Evolutionary conservation across 92 coral and sea anemone species (phyloP).

Genomic region (Porites lobata): DNA sequence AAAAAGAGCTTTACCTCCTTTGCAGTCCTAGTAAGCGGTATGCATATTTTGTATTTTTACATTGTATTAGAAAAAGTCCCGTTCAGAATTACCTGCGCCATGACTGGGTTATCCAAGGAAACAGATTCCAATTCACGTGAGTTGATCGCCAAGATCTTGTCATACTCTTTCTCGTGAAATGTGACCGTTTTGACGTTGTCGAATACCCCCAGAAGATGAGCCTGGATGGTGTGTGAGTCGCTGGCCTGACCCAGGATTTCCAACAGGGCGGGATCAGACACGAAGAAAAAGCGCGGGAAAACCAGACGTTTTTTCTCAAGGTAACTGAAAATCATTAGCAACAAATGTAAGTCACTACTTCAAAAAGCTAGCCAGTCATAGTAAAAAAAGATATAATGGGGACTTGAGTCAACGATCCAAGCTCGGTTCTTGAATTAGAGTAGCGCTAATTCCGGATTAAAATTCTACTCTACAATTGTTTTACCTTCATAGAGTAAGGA

Average conservation of each 20-base stretch:
- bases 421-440: too few species aligned
- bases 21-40: not conserved
- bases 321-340: slow-evolving; percentile 58
- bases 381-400: too few species aligned
- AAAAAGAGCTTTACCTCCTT: not conserved
- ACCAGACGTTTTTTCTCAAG: slow-evolving; percentile 98
- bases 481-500: too few species aligned
- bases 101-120: slow-evolving; percentile 89
- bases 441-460: too few species aligned
- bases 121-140: slow-evolving; percentile 94
- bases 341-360: not conserved
- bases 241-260: slow-evolving; percentile 99
- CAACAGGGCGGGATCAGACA: slow-evolving; percentile 98
- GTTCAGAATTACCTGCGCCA: slow-evolving; percentile 83
- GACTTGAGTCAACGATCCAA: too few species aligned
- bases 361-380: too few species aligned
- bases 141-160: slow-evolving; percentile 93
- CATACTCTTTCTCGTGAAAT: slow-evolving; percentile 97
- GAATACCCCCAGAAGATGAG: slow-evolving; percentile 93
- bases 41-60: not conserved
- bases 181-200: slow-evolving; percentile 98
- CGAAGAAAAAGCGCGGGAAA: slow-evolving; percentile 99
- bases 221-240: slow-evolving; percentile 99
- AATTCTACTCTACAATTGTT: too few species aligned
- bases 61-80: not conserved